Evolutionary conservation across 1,140 invertebrate species (phyloP), one percentile per base, ranked within the genome.

Genomic region (Oryctes rhinoceros): DNA sequence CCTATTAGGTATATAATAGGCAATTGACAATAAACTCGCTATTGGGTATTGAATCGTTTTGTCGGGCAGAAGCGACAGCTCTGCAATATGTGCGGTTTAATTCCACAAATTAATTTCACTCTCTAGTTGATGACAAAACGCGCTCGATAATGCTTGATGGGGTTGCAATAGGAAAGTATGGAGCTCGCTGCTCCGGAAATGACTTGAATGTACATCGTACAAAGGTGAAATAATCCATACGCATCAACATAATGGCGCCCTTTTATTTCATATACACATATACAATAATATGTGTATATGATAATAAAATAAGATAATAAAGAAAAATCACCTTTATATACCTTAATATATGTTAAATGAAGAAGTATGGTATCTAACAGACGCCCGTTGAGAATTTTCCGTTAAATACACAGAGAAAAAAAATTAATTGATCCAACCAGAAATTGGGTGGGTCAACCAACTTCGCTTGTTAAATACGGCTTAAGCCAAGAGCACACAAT

Each of bases 91-190:
- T n/a, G 15, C 53, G 53, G 18, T 59, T 59, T 59, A 59, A 18
- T 59, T 59, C 53, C 53, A 18, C 53, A 59, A 59, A 59, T 59
- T 59, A 59, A 59, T 59, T n/a, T 59, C 18, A 59, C 53, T 59
- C 53, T n/a, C 6, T 10, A 59, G 18, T 18, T 18, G 18, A 59
- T 18, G 15, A 59, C 53, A n/a, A 59, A 53, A 53, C 49, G 18
- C 53, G 15, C 53, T 59, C 18, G 18, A 44, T 44, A 44, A 44
- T 44, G 39, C 9, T 18, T 59, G 15, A 59, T 53, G 49, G 18
- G 15, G 13, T n/a, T 53, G 18, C 39, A 59, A 18, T 18, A 18
- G n/a, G 53, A 18, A 59, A 59, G 49, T 18, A 59, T 59, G 53
- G 15, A 59, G n/a, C 15, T 59, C 53, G n/a, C 6, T 59, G 15